Percentiles rank a stretch among this genome's conserved stretches.
Conservation (phyloP, 2,113 vertebrate species). For the Cromileptes altivelis region DNA sequence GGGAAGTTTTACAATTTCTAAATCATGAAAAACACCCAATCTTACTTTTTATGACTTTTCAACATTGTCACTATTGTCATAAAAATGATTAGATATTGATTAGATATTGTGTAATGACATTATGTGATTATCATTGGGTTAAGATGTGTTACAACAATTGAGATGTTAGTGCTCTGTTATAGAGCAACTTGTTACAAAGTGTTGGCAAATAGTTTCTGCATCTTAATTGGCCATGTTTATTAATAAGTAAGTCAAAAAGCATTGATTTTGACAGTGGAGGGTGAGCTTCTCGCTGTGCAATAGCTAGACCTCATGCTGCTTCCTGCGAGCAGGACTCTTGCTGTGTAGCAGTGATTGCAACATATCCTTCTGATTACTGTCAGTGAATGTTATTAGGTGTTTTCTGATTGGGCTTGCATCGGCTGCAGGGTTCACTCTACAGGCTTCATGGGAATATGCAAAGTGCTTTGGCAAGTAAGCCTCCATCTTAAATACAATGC, state of each 20-base stretch:
- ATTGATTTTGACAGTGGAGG: constrained; percentile 80
- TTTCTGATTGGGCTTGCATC: constrained; percentile 77
- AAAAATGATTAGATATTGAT: constrained; percentile 23
- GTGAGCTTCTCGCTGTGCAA: constrained; percentile 69
- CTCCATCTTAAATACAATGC: constrained; percentile 68
- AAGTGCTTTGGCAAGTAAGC: constrained; percentile 73
- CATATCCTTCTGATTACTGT: constrained; percentile 84
- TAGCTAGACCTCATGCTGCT: constrained; percentile 75
- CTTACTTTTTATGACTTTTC: neutral
- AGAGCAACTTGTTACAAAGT: constrained; percentile 64
- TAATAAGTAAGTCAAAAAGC: constrained; percentile 78
- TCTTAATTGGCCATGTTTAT: constrained; percentile 81
- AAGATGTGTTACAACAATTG: constrained; percentile 48
- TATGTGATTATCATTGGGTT: constrained; percentile 41
- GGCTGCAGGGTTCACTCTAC: constrained; percentile 74
- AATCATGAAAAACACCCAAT: neutral
- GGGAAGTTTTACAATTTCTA: neutral
- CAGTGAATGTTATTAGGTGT: constrained; percentile 80
- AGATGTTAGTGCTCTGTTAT: constrained; percentile 22
- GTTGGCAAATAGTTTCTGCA: constrained; percentile 75
- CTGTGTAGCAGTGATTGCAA: constrained; percentile 84
- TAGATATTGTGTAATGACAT: constrained; percentile 17
- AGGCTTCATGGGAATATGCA: constrained; percentile 79
- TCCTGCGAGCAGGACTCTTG: constrained; percentile 75
- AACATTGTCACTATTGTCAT: constrained; percentile 2